Base-by-base conservation (phyloP, 2,888 invertebrate genomes). In the Mythimna ferrago region DNA sequence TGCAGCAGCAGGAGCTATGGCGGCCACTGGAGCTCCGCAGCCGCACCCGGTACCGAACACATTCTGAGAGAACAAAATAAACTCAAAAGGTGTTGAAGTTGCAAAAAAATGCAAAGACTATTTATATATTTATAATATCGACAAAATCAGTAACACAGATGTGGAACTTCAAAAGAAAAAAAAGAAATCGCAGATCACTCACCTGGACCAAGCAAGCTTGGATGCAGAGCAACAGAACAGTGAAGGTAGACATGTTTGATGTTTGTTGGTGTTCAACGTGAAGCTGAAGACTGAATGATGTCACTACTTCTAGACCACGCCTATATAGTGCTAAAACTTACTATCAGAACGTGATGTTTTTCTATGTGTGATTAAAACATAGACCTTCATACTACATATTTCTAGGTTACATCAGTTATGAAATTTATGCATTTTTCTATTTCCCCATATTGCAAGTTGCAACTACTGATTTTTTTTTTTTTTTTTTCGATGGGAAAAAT, bases 171-270 rank as follows among this genome's bases (percentile, higher is more conserved):
- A 10, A 35, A 35, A 38, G 2, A 7, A 9, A 10, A n/a, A n/a
- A n/a, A n/a, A n/a, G n/a, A n/a, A n/a, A n/a, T n/a, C n/a, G n/a
- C 9, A 71, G 44, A 6, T 54, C 32, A 53, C 71, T 71, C 71
- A 91, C 91, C 83, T 91, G 89, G 66, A 89, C 71, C 77, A 90
- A 85, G 82, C 87, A 89, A 81, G 88, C 89, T 80, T 90, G 90
- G 74, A 86, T 73, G 86, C 88, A 90, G 79, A 91, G 69, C 21
- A 90, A 57, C 26, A 91, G 66, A 65, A 90, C 69, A 66, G 87
- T 71, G 73, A 87, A 88, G 73, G 88, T 75, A 26, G 26, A 26
- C 26, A 26, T 89, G 72, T 80, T 86, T 51, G 44, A 64, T 73
- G 64, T 41, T 41, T 70, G 26, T 71, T 51, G 3, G 21, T 14